These are phyloP conservation scores for Venustoraphidia nigricollis DNA, from an alignment of 2,888 invertebrate genomes.

Conservation along the genomic window DNA sequence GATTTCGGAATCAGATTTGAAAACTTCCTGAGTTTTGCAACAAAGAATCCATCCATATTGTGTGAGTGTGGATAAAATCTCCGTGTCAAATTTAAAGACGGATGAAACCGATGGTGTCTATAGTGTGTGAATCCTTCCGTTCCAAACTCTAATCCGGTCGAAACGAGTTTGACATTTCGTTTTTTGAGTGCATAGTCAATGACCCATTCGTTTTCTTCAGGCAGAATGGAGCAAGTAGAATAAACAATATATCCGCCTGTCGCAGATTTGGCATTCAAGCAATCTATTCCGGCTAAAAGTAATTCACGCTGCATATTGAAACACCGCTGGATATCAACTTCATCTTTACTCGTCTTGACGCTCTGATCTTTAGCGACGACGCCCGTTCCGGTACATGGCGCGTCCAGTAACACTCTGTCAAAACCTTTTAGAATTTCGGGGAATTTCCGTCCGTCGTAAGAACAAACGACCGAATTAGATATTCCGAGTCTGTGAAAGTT, in stretches of 20 bases:
- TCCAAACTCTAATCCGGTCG: conserved; percentile 90
- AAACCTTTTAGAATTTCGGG: conserved; percentile 77
- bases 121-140: conserved; percentile 87
- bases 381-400: conserved; percentile 97
- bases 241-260: conserved; percentile 94
- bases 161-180: conserved; percentile 83
- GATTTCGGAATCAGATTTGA: conserved; percentile 50
- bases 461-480: conserved; percentile 80
- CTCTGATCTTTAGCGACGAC: conserved; percentile 95
- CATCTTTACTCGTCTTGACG: conserved; percentile 86
- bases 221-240: conserved; percentile 94
- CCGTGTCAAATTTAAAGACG: conserved; percentile 70
- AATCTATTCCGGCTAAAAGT: conserved; percentile 91
- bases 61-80: conserved; percentile 96
- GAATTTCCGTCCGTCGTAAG: conserved; percentile 79
- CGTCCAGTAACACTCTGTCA: conserved; percentile 90
- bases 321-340: conserved; percentile 79
- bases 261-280: conserved; percentile 78
- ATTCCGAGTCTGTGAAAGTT: conserved; percentile 95
- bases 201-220: conserved; percentile 98
- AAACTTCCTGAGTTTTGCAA: conserved; percentile 94
- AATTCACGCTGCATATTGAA: conserved; percentile 86
- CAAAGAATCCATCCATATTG: conserved; percentile 99
- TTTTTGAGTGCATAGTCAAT: conserved; percentile 89
- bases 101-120: conserved; percentile 74